Base-by-base conservation (phyloP, 2,113 vertebrate genomes). In the Lepidiolamprologus cunningtoni region DNA sequence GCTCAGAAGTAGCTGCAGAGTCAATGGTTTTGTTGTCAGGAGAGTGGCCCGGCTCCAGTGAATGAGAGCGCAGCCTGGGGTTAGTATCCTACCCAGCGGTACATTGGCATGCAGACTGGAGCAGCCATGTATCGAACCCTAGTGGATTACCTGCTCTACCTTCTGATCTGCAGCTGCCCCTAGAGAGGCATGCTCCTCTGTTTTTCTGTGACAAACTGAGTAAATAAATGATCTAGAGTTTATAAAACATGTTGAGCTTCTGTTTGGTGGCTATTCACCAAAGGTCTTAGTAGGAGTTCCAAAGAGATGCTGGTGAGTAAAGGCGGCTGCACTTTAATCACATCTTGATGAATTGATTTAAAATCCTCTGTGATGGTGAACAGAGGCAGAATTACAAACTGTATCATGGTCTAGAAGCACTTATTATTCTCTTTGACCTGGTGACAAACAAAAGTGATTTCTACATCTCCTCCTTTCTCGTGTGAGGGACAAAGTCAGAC, bases 381-480 rank as follows among this genome's bases (percentile, higher is more conserved):
- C 35, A 42, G 1, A 23, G 66, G 35, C 66, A 71, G 13, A 71
- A 42, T 71, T 14, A 71, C n/a, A 71, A 71, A 40, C 35, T 6
- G 37, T 2, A 9, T 42, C n/a, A 42, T 23, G 17, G 17, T 35
- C 9, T 35, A 3, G 31, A 63, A 63, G 58, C 58, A 2, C 31
- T 35, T 35, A 7, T 33, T 63, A 63, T 63, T 35, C 58, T 35
- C 31, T 35, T 35, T 63, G 58, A 8, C 58, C 58, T 66, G 31
- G 61, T 66, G 61, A n/a, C 61, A 35, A 66, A 66, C 61, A 12
- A n/a, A 35, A 66, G 31, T 0, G 4, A 66, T 66, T 66, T 66
- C 61, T 35, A n/a, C 1, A n/a, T 35, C 61, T 35, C 61, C 61
- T 35, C 17, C 0, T 35, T 66, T n/a, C 61, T 61, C 0, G 0